Base-by-base conservation (phyloP, 64 coral and sea anemone genomes). In the Porites australiensis region DNA sequence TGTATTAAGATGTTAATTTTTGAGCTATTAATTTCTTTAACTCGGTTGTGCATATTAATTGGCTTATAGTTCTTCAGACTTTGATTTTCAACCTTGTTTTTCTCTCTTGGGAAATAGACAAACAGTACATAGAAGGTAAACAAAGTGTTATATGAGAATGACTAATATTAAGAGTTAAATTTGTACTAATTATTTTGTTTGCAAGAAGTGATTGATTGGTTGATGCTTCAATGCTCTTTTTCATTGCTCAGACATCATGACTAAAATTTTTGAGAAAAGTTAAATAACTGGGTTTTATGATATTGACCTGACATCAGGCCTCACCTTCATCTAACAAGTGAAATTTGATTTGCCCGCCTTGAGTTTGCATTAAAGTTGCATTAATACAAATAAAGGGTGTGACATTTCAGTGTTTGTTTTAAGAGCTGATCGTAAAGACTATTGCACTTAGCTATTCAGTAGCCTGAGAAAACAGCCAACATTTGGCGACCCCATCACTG, bases 291-390 rank as follows among this genome's bases (percentile, higher is more conserved):
- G 4, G 18, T 76, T 76, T 76, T 49, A 47, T 19, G 45, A 6
- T 19, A 49, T 37, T 37, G 27, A 37, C 14, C 2, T 69, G 63
- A 51, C 13, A 7, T 18, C 16, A 20, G 46, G 16, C 0, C 44
- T 66, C 61, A 12, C 43, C 58, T 69, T 60, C 15, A 84, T 69
- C 16, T 4, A 84, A 84, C 27, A 68, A n/a, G 45, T 64, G 63
- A 84, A 68, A 50, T 67, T 50, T 48, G 63, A 50, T 37, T 82
- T 84, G 55, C 12, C 51, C 13, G 58, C 46, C n/a, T 69, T 67
- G 7, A 51, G 46, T 68, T 76, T 76, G 73, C 72, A 74, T 74
- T 16, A 64, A 64, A 64, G 62, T 16, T 78, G 75, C 49, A 27
- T 78, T 22, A n/a, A 20, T 9, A 4, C 5, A 60, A 60, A 37